These are phyloP conservation scores for Leptinotarsa juncta DNA, from an alignment of 2,888 invertebrate genomes.

Conservation along the genomic window DNA sequence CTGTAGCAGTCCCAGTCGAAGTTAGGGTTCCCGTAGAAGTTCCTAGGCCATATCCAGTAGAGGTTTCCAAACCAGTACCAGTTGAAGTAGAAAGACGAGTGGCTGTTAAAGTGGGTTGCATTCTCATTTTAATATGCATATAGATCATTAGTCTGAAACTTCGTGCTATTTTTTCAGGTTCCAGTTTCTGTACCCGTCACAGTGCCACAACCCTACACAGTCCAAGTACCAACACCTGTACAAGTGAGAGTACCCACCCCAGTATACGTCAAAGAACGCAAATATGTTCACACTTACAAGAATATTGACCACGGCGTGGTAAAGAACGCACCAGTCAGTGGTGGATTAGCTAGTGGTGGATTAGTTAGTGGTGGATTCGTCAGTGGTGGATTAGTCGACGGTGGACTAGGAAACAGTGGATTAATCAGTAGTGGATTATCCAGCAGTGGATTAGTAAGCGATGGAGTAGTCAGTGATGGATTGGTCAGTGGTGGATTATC, in stretches of 20 bases:
- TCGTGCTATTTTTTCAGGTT: conserved; percentile 37
- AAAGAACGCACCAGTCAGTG: not conserved
- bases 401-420: not conserved
- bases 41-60: conserved; percentile 56
- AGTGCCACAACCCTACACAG: conserved; percentile 53
- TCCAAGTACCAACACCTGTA: conserved; percentile 52
- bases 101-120: conserved; percentile 46
- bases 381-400: not conserved
- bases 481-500: not conserved
- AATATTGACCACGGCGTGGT: not conserved
- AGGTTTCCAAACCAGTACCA: conserved; percentile 47
- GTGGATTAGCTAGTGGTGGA: not conserved
- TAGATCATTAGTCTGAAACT: too few species aligned
- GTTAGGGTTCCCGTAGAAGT: conserved; percentile 49
- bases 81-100: conserved; percentile 54
- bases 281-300: conserved; percentile 30
- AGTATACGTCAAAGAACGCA: conserved; percentile 39
- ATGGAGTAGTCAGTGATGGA: too few species aligned
- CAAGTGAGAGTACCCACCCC: conserved; percentile 52
- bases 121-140: too few species aligned
- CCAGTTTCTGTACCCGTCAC: conserved; percentile 50
- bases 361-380: not conserved
- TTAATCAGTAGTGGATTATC: too few species aligned
- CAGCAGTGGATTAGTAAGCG: not conserved
- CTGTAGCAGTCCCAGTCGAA: conserved; percentile 48